Conservation (phyloP, 2,888 invertebrate genomes). For the Mongoloraphidia duomilia region DNA sequence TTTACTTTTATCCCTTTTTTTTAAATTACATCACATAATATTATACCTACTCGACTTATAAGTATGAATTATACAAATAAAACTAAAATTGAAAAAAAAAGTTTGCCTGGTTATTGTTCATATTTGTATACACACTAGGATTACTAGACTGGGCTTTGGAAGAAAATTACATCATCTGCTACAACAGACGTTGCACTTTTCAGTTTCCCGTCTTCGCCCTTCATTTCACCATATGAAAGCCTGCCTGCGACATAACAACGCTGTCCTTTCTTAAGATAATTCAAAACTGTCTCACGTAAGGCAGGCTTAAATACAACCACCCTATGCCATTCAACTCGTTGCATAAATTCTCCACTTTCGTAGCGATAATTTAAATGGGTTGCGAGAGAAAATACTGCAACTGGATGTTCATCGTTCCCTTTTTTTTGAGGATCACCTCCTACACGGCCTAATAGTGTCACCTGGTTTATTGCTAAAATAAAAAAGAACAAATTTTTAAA, state of each 20-base stretch:
- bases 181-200: conserved; percentile 64
- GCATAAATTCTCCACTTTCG: conserved; percentile 62
- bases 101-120: too few relatives aligned
- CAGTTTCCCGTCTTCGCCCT: conserved; percentile 57
- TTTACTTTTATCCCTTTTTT: too few relatives aligned
- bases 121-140: too few relatives aligned
- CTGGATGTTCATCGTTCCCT: conserved; percentile 69
- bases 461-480: conserved; percentile 61
- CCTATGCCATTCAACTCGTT: conserved; percentile 87
- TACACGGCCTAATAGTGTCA: conserved; percentile 72
- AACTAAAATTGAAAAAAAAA: too few relatives aligned
- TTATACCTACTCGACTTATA: too few relatives aligned
- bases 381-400: conserved; percentile 77
- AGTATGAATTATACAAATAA: too few relatives aligned
- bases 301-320: conserved; percentile 75
- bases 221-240: conserved; percentile 72
- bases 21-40: too few relatives aligned
- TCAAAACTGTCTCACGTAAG: conserved; percentile 63
- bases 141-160: conserved; percentile 30
- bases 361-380: conserved; percentile 78
- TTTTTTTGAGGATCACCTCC: conserved; percentile 81
- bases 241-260: conserved; percentile 69
- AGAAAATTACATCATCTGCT: conserved; percentile 79
- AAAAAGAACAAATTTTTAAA: conserved; percentile 5
- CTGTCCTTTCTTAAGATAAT: conserved; percentile 73